Percentiles rank a stretch among this genome's conserved stretches.
phyloP scores from a whole-genome alignment of 2,888 invertebrate genomes.

The Nipponacmea schrenckii region DNA sequence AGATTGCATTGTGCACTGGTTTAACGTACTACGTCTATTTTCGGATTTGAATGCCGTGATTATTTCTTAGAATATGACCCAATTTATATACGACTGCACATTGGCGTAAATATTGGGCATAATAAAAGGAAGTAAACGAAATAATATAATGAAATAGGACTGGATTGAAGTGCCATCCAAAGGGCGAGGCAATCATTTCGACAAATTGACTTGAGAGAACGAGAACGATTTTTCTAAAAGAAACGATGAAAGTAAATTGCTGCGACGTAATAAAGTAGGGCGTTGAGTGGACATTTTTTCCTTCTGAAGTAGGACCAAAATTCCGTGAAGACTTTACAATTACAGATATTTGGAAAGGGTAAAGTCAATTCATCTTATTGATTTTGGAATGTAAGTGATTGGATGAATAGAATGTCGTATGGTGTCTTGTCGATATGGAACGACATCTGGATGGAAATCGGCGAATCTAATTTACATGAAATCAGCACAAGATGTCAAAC shows the following conservation, averaged over 20 bases:
- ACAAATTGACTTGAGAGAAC: too few species aligned
- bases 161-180: too few species aligned
- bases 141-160: too few species aligned
- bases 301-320: background rate
- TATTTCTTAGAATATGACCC: too few species aligned
- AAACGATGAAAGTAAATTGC: slow-evolving; percentile 2
- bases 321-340: background rate
- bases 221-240: too few species aligned
- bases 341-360: background rate
- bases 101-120: too few species aligned
- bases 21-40: too few species aligned
- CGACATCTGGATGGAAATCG: slow-evolving; percentile 2
- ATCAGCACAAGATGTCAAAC: background rate
- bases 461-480: slow-evolving; percentile 3
- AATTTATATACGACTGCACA: too few species aligned
- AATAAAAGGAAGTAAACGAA: too few species aligned
- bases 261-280: slow-evolving; percentile 4
- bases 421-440: background rate
- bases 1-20: too few species aligned
- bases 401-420: background rate
- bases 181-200: too few species aligned
- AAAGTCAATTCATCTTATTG: background rate
- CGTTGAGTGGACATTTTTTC: slow-evolving; percentile 1
- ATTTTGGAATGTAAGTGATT: background rate
- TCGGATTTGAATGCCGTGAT: too few species aligned